Base-by-base conservation (phyloP, 1,140 invertebrate genomes). In the Lethocerus indicus region DNA sequence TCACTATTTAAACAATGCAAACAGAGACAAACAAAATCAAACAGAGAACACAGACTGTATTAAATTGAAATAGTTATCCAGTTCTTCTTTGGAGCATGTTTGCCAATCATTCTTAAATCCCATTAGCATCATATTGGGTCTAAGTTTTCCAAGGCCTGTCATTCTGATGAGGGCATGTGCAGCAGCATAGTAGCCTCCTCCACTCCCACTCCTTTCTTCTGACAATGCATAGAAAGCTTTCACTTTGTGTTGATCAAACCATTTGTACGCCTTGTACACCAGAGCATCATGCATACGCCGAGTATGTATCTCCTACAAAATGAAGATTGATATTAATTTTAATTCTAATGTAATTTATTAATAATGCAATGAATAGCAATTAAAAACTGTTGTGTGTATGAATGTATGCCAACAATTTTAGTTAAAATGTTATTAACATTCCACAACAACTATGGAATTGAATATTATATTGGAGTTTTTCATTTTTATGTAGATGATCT, bases 171-270 rank as follows among this genome's bases (percentile, higher is more conserved):
- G 55, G 12, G 64, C 65, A 1, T 72, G 73, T 26, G 61, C 58
- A 51, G 71, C 66, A 43, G 74, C 64, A 32, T 58, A 62, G 9
- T 61, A 42, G 14, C 49, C 51, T 9, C 14, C 46, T 16, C 41
- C 43, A 24, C 54, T 49, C 29, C 50, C 50, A 56, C 24, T 12
- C 83, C 80, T 59, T 37, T 9, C 35, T 23, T 89, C 82, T 0
- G 92, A 76, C 7, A 84, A 68, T 42, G 77, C 75, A 60, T 90
- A 94, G 65, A 20, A 52, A 37, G 13, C 47, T 47, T 48, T 93
- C 26, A 72, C 63, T 53, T 70, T 69, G 50, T 75, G 64, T 40
- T 69, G 64, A 3, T 59, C 56, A 28, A 80, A 60, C 75, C 75
- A 79, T 23, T 56, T 61, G 52, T 74, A 67, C 1, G 70, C 64